phyloP scores from a whole-genome alignment of 2,888 invertebrate genomes.

The Lutraria lutraria region DNA sequence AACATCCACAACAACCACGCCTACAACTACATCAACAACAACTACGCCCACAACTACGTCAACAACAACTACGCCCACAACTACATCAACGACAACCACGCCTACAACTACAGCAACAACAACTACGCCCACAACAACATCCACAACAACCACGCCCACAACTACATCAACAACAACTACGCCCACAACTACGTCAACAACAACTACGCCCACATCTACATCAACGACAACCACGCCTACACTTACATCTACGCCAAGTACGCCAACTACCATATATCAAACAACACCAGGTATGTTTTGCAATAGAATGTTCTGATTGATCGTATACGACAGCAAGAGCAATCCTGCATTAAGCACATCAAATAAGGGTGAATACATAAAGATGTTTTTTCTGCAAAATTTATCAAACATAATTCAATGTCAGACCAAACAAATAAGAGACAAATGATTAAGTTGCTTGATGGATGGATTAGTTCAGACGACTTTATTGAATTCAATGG shows the following conservation, averaged over 20 bases:
- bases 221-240: neutral
- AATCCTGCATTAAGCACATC: too few species aligned
- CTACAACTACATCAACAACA: neutral
- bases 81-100: neutral
- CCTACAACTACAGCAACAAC: conserved; percentile 11
- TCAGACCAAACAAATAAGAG: too few species aligned
- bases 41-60: neutral
- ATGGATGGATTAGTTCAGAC: too few species aligned
- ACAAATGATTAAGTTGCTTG: too few species aligned
- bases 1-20: neutral
- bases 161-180: neutral
- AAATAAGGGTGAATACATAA: too few species aligned
- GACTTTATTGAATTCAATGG: too few species aligned
- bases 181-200: neutral
- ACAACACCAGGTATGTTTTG: too few species aligned
- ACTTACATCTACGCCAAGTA: neutral
- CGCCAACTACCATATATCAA: neutral
- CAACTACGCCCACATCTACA: neutral
- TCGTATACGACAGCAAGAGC: too few species aligned
- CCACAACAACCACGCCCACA: neutral
- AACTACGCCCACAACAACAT: neutral
- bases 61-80: neutral
- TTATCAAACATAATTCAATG: too few species aligned
- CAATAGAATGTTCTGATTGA: too few species aligned
- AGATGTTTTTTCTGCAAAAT: too few species aligned